Conservation (phyloP, 2,113 vertebrate species). For the Perccottus glenii region DNA sequence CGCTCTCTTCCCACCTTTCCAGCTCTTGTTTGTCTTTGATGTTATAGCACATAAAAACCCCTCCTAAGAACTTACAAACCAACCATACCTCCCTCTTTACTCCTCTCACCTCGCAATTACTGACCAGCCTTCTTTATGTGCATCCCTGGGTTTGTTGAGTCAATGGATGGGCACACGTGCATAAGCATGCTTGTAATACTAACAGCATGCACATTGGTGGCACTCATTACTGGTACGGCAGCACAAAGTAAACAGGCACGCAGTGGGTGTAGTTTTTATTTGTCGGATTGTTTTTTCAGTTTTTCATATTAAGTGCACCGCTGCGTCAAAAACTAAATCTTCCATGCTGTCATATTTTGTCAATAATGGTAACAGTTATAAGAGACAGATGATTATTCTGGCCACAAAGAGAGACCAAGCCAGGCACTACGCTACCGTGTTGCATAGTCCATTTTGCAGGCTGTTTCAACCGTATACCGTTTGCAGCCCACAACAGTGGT, state of each 20-base stretch:
- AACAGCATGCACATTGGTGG: conserved; percentile 42
- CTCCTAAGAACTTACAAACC: conserved; percentile 14
- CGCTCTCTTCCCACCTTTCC: conserved; percentile 25
- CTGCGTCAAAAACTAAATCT: neutral
- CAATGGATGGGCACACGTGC: conserved; percentile 23
- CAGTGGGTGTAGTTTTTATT: conserved; percentile 27
- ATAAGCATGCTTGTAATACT: conserved; percentile 46
- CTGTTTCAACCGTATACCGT: conserved; percentile 34
- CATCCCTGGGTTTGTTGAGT: conserved; percentile 9
- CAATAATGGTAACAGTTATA: conserved; percentile 8
- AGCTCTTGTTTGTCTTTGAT: conserved; percentile 43
- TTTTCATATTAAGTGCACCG: conserved; percentile 12
- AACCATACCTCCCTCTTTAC: conserved; percentile 7
- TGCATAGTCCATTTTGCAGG: conserved; percentile 25
- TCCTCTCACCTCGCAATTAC: conserved; percentile 10
- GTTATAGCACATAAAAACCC: conserved; percentile 31
- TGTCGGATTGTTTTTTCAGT: conserved; percentile 28
- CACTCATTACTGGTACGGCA: conserved; percentile 54
- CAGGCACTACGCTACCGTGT: neutral
- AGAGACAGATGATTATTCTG: conserved; percentile 43
- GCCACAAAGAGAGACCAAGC: conserved; percentile 21
- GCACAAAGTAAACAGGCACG: conserved; percentile 46
- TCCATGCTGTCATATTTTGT: conserved; percentile 16
- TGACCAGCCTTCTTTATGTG: conserved; percentile 8
- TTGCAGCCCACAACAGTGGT: conserved; percentile 21